These are phyloP conservation scores for Himalopsyche kuldschensis DNA, from an alignment of 2,888 invertebrate genomes.

Conservation along the genomic window DNA sequence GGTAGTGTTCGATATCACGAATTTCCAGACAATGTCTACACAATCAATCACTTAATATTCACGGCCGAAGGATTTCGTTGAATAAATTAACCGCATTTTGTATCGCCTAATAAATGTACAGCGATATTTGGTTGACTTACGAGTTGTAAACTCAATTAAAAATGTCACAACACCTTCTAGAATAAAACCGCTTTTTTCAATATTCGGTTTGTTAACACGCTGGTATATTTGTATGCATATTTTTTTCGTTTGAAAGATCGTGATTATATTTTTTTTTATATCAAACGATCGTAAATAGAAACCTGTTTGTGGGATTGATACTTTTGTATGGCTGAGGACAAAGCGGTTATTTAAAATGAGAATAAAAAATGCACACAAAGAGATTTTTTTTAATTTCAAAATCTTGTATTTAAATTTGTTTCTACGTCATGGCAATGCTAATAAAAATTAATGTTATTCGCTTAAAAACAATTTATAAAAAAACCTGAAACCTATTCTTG, in stretches of 20 bases:
- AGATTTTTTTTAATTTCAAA: not conserved
- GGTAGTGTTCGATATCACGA: not conserved
- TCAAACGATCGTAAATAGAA: not conserved
- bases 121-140: not conserved
- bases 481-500: no score
- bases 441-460: no score
- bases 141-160: not conserved
- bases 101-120: not conserved
- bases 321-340: not conserved
- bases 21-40: not conserved
- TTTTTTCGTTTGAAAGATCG: not conserved
- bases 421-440: no score
- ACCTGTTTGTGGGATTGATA: not conserved
- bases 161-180: not conserved
- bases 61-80: not conserved
- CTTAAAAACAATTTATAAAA: no score
- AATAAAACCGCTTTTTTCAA: not conserved
- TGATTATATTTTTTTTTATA: not conserved
- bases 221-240: not conserved
- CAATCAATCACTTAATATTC: not conserved
- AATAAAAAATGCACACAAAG: not conserved
- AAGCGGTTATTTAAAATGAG: not conserved
- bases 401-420: no score
- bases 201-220: not conserved
- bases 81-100: not conserved